These are phyloP conservation scores for Narcine bancroftii DNA, from an alignment of 2,113 vertebrate genomes.

Conservation along the genomic window DNA sequence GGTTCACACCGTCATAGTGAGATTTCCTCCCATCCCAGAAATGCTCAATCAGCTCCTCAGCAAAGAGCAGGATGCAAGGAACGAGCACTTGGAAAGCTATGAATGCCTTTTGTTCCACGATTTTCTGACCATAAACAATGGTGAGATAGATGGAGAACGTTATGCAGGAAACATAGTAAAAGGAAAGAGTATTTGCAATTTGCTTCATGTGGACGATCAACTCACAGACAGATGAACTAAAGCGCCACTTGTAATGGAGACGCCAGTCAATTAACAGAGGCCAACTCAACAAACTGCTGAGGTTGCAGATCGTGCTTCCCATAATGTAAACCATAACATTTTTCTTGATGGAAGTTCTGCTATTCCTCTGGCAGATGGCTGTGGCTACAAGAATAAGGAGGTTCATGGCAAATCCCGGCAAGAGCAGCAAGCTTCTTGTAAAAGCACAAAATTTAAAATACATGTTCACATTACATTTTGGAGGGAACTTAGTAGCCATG, in stretches of 20 bases:
- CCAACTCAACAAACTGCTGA: conserved; percentile 40
- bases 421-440: conserved; percentile 38
- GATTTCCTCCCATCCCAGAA: conserved; percentile 10
- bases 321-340: conserved; percentile 41
- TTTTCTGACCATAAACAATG: conserved; percentile 45
- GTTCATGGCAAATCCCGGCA: conserved; percentile 39
- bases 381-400: conserved; percentile 36
- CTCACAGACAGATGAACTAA: conserved; percentile 39
- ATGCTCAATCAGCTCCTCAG: conserved; percentile 40
- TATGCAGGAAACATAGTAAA: conserved; percentile 41
- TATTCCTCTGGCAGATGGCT: conserved; percentile 37
- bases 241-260: conserved; percentile 41
- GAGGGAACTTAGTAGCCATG: not conserved
- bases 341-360: conserved; percentile 40
- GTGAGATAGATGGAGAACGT: conserved; percentile 39
- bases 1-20: conserved; percentile 37
- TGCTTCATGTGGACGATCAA: conserved; percentile 41
- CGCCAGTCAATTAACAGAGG: conserved; percentile 42
- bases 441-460: conserved; percentile 39
- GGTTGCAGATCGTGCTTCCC: conserved; percentile 40
- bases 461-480: conserved; percentile 34
- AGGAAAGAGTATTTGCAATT: conserved; percentile 40
- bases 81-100: conserved; percentile 36
- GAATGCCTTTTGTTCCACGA: not conserved
- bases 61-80: conserved; percentile 38